These are phyloP conservation scores for Araneus ventricosus DNA, from an alignment of 1,140 invertebrate species.

Conservation along the genomic window DNA sequence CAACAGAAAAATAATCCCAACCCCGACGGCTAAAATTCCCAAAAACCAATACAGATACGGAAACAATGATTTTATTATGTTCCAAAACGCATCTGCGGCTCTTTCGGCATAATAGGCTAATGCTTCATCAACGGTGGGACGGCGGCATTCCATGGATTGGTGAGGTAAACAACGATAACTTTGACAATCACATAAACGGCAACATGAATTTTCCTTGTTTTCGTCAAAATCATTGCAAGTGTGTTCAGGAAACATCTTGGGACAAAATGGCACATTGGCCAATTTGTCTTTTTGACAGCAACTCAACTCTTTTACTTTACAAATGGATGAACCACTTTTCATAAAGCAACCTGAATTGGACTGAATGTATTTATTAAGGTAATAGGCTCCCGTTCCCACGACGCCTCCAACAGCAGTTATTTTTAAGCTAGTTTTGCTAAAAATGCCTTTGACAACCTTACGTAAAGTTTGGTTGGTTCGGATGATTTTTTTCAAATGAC, in stretches of 20 bases:
- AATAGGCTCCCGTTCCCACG: neutral
- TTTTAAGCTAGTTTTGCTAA: slow-evolving; percentile 6
- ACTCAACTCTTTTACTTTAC: slow-evolving; percentile 41
- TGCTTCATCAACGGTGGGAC: neutral
- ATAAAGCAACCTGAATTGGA: slow-evolving; percentile 55
- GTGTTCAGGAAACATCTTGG: neutral
- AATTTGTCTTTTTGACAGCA: neutral
- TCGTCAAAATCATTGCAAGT: neutral
- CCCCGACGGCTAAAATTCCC: too few species aligned
- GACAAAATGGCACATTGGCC: neutral
- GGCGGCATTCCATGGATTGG: slow-evolving; percentile 17
- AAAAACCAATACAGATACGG: neutral
- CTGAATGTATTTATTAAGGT: slow-evolving; percentile 23
- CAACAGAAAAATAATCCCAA: too few species aligned
- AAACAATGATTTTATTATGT: neutral
- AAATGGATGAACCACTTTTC: neutral
- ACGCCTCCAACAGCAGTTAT: neutral
- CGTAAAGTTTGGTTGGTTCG: neutral
- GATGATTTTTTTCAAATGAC: neutral
- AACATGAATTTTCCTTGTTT: neutral
- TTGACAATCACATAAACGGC: neutral
- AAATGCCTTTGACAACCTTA: neutral
- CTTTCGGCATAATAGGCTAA: neutral
- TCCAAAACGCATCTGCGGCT: neutral
- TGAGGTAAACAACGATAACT: neutral